Conservation (phyloP, 2,113 vertebrate species). For the Alethe diademata region DNA sequence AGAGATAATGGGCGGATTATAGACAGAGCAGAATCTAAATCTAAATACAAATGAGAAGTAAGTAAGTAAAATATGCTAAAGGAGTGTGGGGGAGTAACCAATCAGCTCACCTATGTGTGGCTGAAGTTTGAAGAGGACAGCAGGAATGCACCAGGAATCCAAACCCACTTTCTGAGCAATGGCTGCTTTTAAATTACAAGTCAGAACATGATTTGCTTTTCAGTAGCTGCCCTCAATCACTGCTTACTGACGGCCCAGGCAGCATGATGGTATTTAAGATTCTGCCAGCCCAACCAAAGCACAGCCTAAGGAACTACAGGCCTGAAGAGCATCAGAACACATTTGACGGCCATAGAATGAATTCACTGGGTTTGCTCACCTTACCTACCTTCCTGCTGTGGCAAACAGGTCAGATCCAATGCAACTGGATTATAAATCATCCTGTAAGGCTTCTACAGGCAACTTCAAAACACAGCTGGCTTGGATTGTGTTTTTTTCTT, state of each 20-base stretch:
- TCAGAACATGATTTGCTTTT: background rate
- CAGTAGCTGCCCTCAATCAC: background rate
- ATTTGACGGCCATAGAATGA: background rate
- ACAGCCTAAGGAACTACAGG: background rate
- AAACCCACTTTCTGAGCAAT: accelerated
- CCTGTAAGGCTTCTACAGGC: background rate
- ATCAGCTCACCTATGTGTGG: background rate
- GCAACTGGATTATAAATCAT: background rate
- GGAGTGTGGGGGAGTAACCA: background rate
- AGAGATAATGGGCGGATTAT: background rate
- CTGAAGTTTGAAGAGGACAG: background rate
- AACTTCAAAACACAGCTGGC: background rate
- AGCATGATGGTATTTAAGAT: background rate
- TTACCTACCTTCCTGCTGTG: background rate
- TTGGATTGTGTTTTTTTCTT: background rate
- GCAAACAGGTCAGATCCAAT: background rate
- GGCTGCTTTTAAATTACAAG: background rate
- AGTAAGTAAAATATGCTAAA: background rate
- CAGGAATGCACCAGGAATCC: background rate
- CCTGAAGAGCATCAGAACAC: background rate
- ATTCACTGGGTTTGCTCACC: background rate
- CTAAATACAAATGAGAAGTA: background rate
- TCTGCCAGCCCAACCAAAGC: background rate
- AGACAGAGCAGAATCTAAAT: background rate
- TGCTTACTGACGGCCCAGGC: background rate